A percentile compares a stretch with the other conserved stretches of the same genome.
Evolutionary conservation across 2,888 invertebrate species (phyloP).

Genomic region (Agrypnus murinus): DNA sequence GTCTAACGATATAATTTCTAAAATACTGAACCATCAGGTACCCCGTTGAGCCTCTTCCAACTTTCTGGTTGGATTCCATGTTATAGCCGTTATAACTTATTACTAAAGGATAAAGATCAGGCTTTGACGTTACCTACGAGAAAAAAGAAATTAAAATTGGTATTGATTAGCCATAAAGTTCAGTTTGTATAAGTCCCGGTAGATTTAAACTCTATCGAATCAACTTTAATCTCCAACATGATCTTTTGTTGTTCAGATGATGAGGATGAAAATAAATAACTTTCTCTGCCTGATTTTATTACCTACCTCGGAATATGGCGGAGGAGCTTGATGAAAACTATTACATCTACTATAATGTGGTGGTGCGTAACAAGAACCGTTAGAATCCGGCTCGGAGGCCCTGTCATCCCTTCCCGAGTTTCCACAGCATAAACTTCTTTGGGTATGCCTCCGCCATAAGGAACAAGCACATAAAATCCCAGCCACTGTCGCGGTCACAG

Average conservation of each 20-base stretch:
- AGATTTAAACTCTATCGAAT: background rate
- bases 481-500: constrained; percentile 81
- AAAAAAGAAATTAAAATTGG: constrained; percentile 1
- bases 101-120: constrained; percentile 88
- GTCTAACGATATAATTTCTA: constrained; percentile 84
- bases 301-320: constrained; percentile 90
- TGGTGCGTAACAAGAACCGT: constrained; percentile 87
- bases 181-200: background rate
- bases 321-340: constrained; percentile 88
- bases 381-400: constrained; percentile 83
- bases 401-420: constrained; percentile 73
- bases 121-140: constrained; percentile 87
- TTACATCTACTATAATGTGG: constrained; percentile 90
- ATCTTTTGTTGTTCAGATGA: too few relatives aligned
- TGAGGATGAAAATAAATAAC: too few relatives aligned
- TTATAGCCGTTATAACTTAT: constrained; percentile 79
- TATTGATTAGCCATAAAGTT: background rate
- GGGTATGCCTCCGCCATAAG: constrained; percentile 76
- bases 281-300: too few relatives aligned
- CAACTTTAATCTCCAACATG: background rate
- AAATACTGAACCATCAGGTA: constrained; percentile 91
- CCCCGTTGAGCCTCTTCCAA: constrained; percentile 80
- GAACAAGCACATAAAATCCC: constrained; percentile 82
- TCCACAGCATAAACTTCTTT: constrained; percentile 68
- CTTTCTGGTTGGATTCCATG: constrained; percentile 78